Conservation (phyloP, 2,888 invertebrate genomes). For the Ennomos erosarius region DNA sequence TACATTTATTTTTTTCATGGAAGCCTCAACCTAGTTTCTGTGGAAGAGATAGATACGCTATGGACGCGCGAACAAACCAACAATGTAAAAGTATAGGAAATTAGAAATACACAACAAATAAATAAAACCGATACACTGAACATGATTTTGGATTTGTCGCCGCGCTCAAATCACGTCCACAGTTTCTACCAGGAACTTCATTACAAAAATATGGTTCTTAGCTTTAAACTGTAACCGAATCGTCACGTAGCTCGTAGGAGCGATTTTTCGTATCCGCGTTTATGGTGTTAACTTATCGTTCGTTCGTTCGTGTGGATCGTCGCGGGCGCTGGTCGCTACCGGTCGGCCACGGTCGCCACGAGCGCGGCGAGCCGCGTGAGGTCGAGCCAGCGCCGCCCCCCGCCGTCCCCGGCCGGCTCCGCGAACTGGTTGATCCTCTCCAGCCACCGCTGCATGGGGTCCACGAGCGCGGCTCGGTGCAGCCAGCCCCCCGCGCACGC, state of each 20-base stretch:
- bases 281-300: neutral
- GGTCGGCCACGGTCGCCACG: constrained; percentile 63
- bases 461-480: constrained; percentile 67
- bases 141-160: too few relatives aligned
- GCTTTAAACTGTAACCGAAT: too few relatives aligned
- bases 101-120: too few relatives aligned
- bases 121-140: too few relatives aligned
- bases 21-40: too few relatives aligned
- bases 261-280: constrained; percentile 5
- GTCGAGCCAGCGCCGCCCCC: constrained; percentile 56
- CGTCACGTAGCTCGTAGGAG: neutral
- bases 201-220: too few relatives aligned
- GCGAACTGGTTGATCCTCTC: constrained; percentile 62
- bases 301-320: neutral
- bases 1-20: too few relatives aligned
- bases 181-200: too few relatives aligned
- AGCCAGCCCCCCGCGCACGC: constrained; percentile 65
- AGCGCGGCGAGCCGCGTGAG: constrained; percentile 62
- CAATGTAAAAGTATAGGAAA: too few relatives aligned
- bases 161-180: too few relatives aligned
- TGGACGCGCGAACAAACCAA: too few relatives aligned
- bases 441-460: constrained; percentile 73
- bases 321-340: constrained; percentile 45
- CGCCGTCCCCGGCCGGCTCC: constrained; percentile 39
- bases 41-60: too few relatives aligned